Evolutionary conservation across 2,113 vertebrate species (phyloP).

Genomic region (Bubalus kerabau): DNA sequence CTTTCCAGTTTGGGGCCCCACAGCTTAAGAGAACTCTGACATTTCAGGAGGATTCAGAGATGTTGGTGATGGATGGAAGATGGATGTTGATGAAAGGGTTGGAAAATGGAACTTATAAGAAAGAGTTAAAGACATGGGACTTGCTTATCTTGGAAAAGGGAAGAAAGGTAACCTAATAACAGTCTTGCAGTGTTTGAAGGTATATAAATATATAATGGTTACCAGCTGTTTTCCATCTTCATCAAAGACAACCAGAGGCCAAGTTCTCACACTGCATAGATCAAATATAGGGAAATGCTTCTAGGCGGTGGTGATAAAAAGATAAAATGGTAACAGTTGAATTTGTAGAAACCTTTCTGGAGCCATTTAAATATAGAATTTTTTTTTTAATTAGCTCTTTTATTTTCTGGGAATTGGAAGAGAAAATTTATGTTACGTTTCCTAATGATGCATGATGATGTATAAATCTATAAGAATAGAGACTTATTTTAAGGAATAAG

Average conservation of each 20-base stretch:
- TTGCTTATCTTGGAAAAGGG: conserved; percentile 47
- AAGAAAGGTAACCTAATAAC: conserved; percentile 49
- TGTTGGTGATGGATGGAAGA: neutral
- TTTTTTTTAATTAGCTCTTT: neutral
- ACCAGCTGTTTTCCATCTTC: conserved; percentile 38
- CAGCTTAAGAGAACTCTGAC: conserved; percentile 29
- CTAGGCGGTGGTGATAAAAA: neutral
- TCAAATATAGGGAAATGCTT: neutral
- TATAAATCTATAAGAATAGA: neutral
- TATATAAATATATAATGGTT: neutral
- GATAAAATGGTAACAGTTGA: neutral
- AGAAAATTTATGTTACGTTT: neutral
- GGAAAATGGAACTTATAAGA: neutral
- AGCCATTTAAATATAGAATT: conserved; percentile 13
- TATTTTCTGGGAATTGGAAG: neutral
- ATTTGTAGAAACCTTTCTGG: neutral
- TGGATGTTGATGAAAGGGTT: conserved; percentile 34
- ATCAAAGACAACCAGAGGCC: conserved; percentile 6
- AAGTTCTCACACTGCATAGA: neutral
- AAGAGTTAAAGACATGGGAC: conserved; percentile 33
- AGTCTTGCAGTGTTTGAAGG: conserved; percentile 23
- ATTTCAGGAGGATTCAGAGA: conserved; percentile 20
- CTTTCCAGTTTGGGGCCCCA: neutral
- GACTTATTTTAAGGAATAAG: neutral
- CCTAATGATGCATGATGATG: neutral